These are phyloP conservation scores for Scelioninae gen. 2 DNA, from an alignment of 2,888 invertebrate genomes.

Conservation along the genomic window DNA sequence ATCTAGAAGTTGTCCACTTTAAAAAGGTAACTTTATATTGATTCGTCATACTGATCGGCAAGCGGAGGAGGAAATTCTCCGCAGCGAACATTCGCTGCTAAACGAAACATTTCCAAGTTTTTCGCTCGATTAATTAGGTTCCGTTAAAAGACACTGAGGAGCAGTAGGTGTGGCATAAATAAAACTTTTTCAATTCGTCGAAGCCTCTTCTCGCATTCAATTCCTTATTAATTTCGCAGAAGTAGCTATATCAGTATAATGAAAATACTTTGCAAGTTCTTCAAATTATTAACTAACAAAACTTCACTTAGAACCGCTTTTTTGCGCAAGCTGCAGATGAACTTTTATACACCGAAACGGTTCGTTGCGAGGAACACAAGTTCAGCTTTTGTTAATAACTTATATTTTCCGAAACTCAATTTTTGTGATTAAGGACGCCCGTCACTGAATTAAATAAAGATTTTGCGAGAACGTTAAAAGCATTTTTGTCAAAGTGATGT, in stretches of 20 bases:
- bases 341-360: constrained; percentile 38
- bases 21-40: constrained; percentile 23
- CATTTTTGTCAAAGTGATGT: too few relatives aligned
- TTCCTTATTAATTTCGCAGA: constrained; percentile 53
- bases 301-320: constrained; percentile 35
- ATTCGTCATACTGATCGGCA: constrained; percentile 21
- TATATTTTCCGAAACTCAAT: constrained; percentile 14
- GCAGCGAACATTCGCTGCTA: constrained; percentile 24
- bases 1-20: constrained; percentile 14
- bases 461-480: too few relatives aligned
- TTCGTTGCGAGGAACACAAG: constrained; percentile 11
- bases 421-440: constrained; percentile 8
- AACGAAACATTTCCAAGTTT: constrained; percentile 48
- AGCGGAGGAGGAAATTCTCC: constrained; percentile 14
- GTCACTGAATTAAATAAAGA: too few relatives aligned
- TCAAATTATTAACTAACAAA: constrained; percentile 56
- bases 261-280: constrained; percentile 52
- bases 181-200: constrained; percentile 56
- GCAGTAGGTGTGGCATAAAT: constrained; percentile 45
- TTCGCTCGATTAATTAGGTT: constrained; percentile 45
- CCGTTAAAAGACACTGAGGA: constrained; percentile 33
- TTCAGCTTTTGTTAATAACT: constrained; percentile 25
- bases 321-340: constrained; percentile 27
- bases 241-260: constrained; percentile 48
- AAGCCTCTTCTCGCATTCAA: constrained; percentile 46